Base-by-base conservation (phyloP, 2,888 invertebrate species). In the Eurois occulta region DNA sequence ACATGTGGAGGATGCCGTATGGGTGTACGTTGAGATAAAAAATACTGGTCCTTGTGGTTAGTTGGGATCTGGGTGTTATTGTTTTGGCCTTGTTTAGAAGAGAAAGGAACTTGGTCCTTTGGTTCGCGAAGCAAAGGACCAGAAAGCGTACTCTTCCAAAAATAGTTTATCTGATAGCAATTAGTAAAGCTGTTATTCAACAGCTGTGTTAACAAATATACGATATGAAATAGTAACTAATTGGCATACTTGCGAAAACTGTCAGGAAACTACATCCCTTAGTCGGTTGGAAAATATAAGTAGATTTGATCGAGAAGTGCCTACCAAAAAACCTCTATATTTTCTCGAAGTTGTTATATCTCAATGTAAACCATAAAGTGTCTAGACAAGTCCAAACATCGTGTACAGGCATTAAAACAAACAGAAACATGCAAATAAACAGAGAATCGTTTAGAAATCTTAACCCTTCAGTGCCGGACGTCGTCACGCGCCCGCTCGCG, bases 1-100 rank as follows among this genome's bases (percentile, higher is more conserved):
- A 87, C 88, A 88, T 89, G 87, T 88, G 88, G 87, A 64, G 80
- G 65, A 67, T 83, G 83, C 77, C 86, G 76, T 81, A 78, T 82
- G 79, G 84, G 72, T 66, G 70, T 43, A 64, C 48, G 68, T 70
- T 78, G 73, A 81, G 65, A 72, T 82, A 78, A 79, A 35, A 84
- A 79, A 82, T 79, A 85, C 62, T 58, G 71, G 68, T 48, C 41
- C 77, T 46, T 60, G 5, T 60, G 11, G 67, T 62, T 43, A 69
- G 67, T 60, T 35, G 38, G 21, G 11, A 35, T 55, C 55, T 41
- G 43, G 13, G 8, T n/a, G 16, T 5, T 38, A 28, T 70, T 83
- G 41, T 76, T 66, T 41, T 62, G 3, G 16, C 46, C 1, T 43
- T 43, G 7, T 80, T 65, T 64, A 0, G 5, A 8, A 10, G 18